A percentile compares a stretch with the other conserved stretches of the same genome.
These are phyloP conservation scores for Peromyscus nudipes DNA, from an alignment of 2,797 vertebrate species.

Conservation along the genomic window DNA sequence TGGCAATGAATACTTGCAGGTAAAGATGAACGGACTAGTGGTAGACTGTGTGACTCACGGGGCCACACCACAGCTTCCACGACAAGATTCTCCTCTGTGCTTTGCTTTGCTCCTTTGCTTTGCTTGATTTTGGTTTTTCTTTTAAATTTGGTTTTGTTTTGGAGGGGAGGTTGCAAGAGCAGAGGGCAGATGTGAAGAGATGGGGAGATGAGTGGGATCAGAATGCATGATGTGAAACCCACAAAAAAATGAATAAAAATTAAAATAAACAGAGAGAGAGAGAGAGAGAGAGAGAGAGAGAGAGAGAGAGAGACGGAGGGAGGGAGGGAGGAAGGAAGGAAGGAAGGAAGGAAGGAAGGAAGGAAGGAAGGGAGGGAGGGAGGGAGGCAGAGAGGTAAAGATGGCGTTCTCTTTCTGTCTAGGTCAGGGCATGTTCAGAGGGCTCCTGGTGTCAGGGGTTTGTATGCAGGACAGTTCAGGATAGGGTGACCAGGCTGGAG, in stretches of 20 bases:
- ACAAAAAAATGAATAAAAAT: neutral
- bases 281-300: too few species aligned
- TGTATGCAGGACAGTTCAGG: neutral
- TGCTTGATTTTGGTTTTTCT: neutral
- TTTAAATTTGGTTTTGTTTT: neutral
- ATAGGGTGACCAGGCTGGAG: too few species aligned
- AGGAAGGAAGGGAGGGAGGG: too few species aligned
- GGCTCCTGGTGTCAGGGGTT: neutral
- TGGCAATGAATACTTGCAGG: neutral
- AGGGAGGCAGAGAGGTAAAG: neutral
- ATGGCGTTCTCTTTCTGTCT: neutral
- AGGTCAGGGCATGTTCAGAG: neutral
- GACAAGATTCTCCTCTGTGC: neutral
- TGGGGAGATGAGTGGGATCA: too few species aligned
- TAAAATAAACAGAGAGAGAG: neutral
- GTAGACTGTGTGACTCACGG: neutral
- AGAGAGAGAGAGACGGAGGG: too few species aligned
- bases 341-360: too few species aligned
- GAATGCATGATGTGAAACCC: neutral
- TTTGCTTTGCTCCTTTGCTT: neutral
- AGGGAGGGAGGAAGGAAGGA: too few species aligned
- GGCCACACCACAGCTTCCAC: neutral
- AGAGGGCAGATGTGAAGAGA: neutral
- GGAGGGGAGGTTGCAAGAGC: neutral
- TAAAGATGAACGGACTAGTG: neutral